Base-by-base conservation (phyloP, 1,140 invertebrate species). In the Globodera ellingtonae region DNA sequence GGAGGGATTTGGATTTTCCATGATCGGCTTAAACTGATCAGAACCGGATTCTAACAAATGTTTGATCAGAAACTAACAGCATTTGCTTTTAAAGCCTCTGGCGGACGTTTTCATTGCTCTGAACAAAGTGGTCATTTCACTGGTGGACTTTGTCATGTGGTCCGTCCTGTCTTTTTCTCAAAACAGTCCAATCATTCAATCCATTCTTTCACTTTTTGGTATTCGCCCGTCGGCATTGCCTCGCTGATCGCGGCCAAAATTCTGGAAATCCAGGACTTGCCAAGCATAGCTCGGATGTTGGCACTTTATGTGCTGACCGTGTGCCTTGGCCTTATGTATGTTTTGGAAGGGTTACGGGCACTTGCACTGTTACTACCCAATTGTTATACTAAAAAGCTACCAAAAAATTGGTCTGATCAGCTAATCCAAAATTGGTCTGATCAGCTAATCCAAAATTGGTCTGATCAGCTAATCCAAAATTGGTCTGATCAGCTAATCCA, bases 241-340 rank as follows among this genome's bases (percentile, higher is more conserved):
- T 97, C 95, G 90, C 91, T 97, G 62, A 94, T 97, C 70, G 93
- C 94, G 4, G 93, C 93, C 46, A 96, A 97, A 89, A 93, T 97
- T 72, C 91, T 97, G 85, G 94, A 94, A 85, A 95, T 96, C 88
- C 92, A 93, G 15, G 93, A 94, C 80, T 93, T 96, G 81, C 91
- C 91, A 0, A 93, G 93, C 9, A 92, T 96, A 66, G 92, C 95
- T 69, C 94, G 94, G 21, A 93, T 94, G 75, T 91, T 98, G 47
- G 95, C 95, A 6, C 90, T 94, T 89, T 98, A 98, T 90, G 96
- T 97, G 86, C 90, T 94, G 80, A 97, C 95, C 0, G 96, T 98
- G 0, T 90, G 97, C 59, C 78, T 79, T 78, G 96, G 96, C 10
- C 91, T 98, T 6, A 92, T 59, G 56, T 59, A 59, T 59, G 18